A percentile compares a stretch with the other conserved stretches of the same genome.
Conservation (phyloP, 2,113 vertebrate genomes). For the Podarcis muralis region DNA sequence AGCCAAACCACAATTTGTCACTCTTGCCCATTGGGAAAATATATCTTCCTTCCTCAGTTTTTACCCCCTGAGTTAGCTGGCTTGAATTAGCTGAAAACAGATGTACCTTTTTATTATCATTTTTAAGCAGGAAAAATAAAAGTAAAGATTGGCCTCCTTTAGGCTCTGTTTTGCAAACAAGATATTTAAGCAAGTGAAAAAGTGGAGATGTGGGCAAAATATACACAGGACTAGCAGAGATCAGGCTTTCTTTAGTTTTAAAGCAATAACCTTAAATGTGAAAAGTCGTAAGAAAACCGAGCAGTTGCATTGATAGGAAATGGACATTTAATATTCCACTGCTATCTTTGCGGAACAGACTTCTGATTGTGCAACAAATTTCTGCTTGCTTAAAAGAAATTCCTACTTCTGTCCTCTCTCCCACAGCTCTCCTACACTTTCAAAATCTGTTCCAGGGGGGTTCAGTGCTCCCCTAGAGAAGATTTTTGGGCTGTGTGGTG, state of each 20-base stretch:
- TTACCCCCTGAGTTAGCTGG: slow-evolving; percentile 40
- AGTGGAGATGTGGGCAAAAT: background rate
- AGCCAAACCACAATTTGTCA: slow-evolving; percentile 32
- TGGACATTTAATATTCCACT: background rate
- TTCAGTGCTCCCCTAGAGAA: too few species aligned
- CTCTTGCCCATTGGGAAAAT: slow-evolving; percentile 36
- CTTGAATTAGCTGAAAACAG: slow-evolving; percentile 17
- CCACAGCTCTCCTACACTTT: too few species aligned
- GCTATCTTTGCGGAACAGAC: too few species aligned
- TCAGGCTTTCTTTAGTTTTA: background rate
- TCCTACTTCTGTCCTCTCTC: too few species aligned
- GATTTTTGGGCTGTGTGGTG: too few species aligned
- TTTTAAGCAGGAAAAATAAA: background rate
- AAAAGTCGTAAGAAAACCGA: background rate
- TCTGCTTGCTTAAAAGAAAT: too few species aligned
- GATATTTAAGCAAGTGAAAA: background rate
- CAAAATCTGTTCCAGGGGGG: too few species aligned
- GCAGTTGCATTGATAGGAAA: background rate
- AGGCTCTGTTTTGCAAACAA: slow-evolving; percentile 18
- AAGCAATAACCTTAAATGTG: background rate
- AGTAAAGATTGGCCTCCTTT: background rate
- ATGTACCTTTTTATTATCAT: slow-evolving; percentile 29
- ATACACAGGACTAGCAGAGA: background rate
- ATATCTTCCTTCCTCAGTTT: slow-evolving; percentile 39
- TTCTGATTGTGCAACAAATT: too few species aligned